Evolutionary conservation across 1,140 invertebrate species (phyloP).

Genomic region (Samia ricini): DNA sequence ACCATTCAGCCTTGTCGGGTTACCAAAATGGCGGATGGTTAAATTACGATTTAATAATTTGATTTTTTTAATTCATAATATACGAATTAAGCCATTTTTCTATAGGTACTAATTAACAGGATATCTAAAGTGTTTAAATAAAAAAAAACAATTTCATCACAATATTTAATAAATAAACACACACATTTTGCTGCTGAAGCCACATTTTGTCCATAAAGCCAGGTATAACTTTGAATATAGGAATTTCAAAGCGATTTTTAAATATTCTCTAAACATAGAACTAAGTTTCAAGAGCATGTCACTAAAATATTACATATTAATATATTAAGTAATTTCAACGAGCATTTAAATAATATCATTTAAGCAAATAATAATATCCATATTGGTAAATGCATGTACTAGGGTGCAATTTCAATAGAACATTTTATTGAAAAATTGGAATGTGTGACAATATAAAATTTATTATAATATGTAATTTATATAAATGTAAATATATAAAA

Average conservation of each 20-base stretch:
- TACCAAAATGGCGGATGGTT: too few relatives aligned
- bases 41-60: too few relatives aligned
- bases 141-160: conserved; percentile 20
- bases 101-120: too few relatives aligned
- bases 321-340: not conserved
- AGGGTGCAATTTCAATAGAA: not conserved
- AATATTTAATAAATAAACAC: conserved; percentile 68
- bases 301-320: conserved; percentile 9
- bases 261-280: conserved; percentile 14
- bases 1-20: too few relatives aligned
- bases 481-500: not conserved
- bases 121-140: conserved; percentile 16
- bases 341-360: not conserved
- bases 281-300: conserved; percentile 12
- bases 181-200: conserved; percentile 54
- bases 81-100: too few relatives aligned
- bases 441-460: not conserved
- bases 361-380: not conserved
- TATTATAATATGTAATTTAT: not conserved
- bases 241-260: not conserved
- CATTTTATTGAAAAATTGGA: not conserved
- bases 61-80: too few relatives aligned
- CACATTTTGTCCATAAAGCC: conserved; percentile 38
- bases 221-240: conserved; percentile 41
- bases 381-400: not conserved